phyloP scores from a whole-genome alignment of 1,140 invertebrate species.

The Drosophila sturtevanti region DNA sequence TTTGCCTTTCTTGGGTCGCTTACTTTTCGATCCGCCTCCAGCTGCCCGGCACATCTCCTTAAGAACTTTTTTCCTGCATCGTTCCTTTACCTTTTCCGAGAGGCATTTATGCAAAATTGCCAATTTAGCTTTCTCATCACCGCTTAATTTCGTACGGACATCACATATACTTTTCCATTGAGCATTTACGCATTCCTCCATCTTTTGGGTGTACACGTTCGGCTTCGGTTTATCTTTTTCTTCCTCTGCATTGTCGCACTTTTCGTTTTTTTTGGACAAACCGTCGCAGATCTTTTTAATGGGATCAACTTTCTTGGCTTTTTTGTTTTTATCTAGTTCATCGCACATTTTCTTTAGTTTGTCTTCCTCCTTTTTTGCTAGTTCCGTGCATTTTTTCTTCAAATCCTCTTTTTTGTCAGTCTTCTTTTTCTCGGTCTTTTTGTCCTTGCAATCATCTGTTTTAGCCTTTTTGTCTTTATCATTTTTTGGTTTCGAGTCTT shows the following conservation, averaged over 20 bases:
- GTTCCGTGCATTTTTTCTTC: background rate
- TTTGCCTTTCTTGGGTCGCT: background rate
- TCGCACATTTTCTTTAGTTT: background rate
- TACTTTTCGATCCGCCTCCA: background rate
- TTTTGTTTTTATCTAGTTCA: background rate
- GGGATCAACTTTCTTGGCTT: background rate
- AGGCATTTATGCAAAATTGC: background rate
- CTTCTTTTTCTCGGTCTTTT: background rate
- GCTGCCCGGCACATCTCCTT: slow-evolving; percentile 19
- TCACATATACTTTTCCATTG: slow-evolving; percentile 3
- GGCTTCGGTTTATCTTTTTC: background rate
- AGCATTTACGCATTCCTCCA: slow-evolving; percentile 7
- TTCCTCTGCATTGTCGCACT: background rate
- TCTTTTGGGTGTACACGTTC: background rate
- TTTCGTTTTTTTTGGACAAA: background rate
- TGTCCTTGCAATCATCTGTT: too few relatives aligned
- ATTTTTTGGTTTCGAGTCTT: background rate
- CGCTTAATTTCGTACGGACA: background rate
- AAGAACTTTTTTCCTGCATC: slow-evolving; percentile 12
- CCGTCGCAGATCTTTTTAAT: background rate
- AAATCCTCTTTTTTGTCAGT: background rate
- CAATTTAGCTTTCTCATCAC: slow-evolving; percentile 2
- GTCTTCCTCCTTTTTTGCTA: too few relatives aligned
- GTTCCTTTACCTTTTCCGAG: slow-evolving; percentile 5
- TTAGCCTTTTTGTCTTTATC: too few relatives aligned